Evolutionary conservation across 2,113 vertebrate genomes (phyloP).

Genomic region (Ciconia stormi): DNA sequence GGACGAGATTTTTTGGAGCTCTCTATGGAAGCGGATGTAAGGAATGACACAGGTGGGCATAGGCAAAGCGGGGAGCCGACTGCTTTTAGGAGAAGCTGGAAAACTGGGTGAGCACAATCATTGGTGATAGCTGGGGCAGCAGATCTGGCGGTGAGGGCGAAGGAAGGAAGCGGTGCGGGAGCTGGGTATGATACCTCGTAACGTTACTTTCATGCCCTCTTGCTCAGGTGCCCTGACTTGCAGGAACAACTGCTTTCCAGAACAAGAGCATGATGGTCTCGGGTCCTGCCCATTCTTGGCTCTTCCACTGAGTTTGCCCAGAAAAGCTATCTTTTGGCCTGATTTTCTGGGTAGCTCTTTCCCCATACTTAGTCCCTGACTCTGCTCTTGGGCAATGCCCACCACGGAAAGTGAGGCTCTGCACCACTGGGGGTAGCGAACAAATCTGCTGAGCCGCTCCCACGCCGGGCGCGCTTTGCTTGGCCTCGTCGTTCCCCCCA

Average conservation of each 20-base stretch:
- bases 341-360: background rate
- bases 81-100: background rate
- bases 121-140: no score
- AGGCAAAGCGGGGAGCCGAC: background rate
- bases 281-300: background rate
- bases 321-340: background rate
- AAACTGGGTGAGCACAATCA: fast-evolving
- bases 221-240: background rate
- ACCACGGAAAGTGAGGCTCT: fast-evolving
- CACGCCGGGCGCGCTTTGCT: no score
- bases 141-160: background rate
- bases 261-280: background rate
- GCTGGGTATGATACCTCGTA: no score
- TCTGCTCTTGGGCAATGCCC: background rate
- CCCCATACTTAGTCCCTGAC: no score
- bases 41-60: background rate
- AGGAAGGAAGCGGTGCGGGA: background rate
- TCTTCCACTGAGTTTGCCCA: background rate
- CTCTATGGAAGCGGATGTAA: background rate
- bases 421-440: no score
- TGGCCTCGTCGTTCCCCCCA: background rate
- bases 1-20: background rate
- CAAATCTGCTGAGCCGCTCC: fast-evolving
- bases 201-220: no score
- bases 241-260: background rate